phyloP scores from a whole-genome alignment of 2,113 vertebrate genomes.

The Acrocephalus arundinaceus region DNA sequence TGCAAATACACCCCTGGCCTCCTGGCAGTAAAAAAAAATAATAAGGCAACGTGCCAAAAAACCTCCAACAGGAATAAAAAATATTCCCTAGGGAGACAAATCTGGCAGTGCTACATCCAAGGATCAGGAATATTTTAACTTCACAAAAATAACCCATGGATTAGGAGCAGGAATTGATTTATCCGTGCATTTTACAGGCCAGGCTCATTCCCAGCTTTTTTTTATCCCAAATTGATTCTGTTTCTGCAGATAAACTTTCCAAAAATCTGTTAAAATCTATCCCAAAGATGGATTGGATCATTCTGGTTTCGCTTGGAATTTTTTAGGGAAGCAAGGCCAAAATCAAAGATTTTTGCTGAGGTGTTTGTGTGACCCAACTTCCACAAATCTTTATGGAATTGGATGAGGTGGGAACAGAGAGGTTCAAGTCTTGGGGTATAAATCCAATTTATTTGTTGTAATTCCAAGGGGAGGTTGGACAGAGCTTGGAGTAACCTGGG shows the following conservation, averaged over 20 bases:
- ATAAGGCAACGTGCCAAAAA: not conserved
- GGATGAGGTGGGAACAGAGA: not conserved
- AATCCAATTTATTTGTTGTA: not conserved
- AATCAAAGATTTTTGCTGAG: not conserved
- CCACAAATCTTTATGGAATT: not conserved
- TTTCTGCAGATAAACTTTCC: not conserved
- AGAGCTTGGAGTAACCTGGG: not conserved
- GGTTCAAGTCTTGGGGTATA: no score
- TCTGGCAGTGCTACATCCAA: not conserved
- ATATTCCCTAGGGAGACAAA: not conserved
- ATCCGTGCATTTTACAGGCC: no score
- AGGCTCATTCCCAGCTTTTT: not conserved
- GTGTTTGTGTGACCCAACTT: not conserved
- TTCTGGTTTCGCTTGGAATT: rapidly evolving
- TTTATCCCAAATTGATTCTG: not conserved
- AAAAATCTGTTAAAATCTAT: not conserved
- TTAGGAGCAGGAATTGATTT: not conserved
- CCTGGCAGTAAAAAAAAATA: not conserved
- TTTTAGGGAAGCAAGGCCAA: not conserved
- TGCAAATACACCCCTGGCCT: not conserved
- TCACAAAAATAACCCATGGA: not conserved
- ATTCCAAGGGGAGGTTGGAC: rapidly evolving
- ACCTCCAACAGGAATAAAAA: not conserved
- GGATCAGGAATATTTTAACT: not conserved
- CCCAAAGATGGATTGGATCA: not conserved